These are phyloP conservation scores for Ascaphus truei DNA, from an alignment of 2,113 vertebrate species.

Conservation along the genomic window DNA sequence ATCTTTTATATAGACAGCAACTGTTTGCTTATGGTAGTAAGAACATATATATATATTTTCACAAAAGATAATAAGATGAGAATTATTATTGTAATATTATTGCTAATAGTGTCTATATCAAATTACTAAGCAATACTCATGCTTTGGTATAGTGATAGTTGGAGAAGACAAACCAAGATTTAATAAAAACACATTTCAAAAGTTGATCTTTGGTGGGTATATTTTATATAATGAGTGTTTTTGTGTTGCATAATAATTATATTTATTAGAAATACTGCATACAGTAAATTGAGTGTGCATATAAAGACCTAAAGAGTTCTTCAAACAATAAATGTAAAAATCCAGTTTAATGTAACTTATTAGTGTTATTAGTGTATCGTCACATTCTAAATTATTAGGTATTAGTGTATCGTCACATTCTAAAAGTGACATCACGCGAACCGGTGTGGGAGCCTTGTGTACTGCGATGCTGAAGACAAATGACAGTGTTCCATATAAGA, in stretches of 20 bases:
- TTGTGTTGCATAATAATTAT: constrained; percentile 15
- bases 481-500: no score
- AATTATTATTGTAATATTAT: constrained; percentile 28
- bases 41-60: constrained; percentile 46
- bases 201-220: constrained; percentile 40
- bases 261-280: not conserved
- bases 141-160: constrained; percentile 11
- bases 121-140: constrained; percentile 17
- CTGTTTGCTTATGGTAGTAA: not conserved
- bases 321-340: no score
- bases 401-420: no score
- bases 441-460: no score
- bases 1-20: constrained; percentile 13
- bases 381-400: no score
- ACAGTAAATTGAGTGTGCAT: not conserved
- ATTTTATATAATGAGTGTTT: constrained; percentile 21
- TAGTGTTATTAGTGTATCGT: no score
- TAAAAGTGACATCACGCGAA: no score
- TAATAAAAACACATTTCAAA: constrained; percentile 42
- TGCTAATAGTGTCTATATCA: constrained; percentile 1
- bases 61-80: constrained; percentile 55
- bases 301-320: no score
- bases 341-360: no score
- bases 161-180: constrained; percentile 34
- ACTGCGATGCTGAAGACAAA: no score